Base-by-base conservation (phyloP, 2,888 invertebrate genomes). In the Xanthorhoe spadicearia region DNA sequence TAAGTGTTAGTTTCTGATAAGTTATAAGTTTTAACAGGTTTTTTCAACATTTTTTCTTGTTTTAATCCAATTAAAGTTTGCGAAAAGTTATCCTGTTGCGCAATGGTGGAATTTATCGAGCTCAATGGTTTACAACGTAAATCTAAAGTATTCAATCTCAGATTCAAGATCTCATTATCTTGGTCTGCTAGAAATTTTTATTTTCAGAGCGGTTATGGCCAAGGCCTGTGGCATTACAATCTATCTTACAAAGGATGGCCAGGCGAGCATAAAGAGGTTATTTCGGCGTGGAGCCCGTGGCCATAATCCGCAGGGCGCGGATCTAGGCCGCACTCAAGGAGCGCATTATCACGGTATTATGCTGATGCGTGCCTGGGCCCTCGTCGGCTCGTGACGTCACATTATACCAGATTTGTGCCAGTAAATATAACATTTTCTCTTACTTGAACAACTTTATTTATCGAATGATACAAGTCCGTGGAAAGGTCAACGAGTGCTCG, bases 261-360 rank as follows among this genome's bases (percentile, higher is more conserved):
- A 77, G 80, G 80, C 75, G 70, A 77, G 80, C 80, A 79, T 83
- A 84, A 85, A 87, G 82, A 83, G 83, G 82, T 87, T 88, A 90
- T 88, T 89, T 83, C 83, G 83, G 83, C 77, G 82, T 73, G 78
- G 79, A 82, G 81, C 77, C 79, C 74, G 74, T 74, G 82, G 84
- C 86, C 78, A 88, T 92, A 91, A 92, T 89, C 90, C 86, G 78
- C 91, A 91, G 89, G 84, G 84, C 74, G 78, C 83, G 83, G 83
- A 82, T 83, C 85, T 81, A 80, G 85, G 86, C 82, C 85, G 83
- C 83, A 82, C 84, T 92, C 85, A 80, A 90, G 87, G 78, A 86
- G 82, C 82, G 85, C 87, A 92, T 92, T 92, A 92, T 88, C 87
- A 81, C 83, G 81, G 87, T 78, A 92, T 91, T 91, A 91, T 91